Evolutionary conservation across 2,797 vertebrate genomes (phyloP).

Genomic region (Amblyopsis hoosieri): DNA sequence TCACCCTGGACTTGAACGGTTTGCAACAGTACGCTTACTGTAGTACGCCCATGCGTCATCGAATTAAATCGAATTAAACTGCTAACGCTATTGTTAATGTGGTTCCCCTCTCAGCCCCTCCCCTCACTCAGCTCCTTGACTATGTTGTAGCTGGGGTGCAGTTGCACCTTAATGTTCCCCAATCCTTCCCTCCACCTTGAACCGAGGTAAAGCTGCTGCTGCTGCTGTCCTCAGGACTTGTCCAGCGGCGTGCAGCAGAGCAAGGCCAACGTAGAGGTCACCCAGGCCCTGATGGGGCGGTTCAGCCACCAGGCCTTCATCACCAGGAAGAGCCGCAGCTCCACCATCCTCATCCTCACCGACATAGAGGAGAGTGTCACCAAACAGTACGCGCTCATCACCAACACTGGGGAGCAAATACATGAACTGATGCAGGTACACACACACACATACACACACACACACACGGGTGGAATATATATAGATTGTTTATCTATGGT

Average conservation of each 20-base stretch:
- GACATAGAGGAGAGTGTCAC: conserved; percentile 70
- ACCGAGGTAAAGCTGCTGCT: neutral
- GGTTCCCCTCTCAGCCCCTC: too few relatives aligned
- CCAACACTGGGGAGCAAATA: conserved; percentile 71
- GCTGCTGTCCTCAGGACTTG: conserved; percentile 48
- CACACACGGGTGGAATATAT: neutral
- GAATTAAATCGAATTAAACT: too few relatives aligned
- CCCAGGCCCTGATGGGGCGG: conserved; percentile 69
- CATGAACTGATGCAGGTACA: conserved; percentile 67
- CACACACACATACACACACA: neutral
- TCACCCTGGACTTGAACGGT: too few relatives aligned
- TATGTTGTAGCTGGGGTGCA: too few relatives aligned
- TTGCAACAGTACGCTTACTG: too few relatives aligned
- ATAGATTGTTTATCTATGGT: too few relatives aligned
- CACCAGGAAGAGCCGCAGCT: conserved; percentile 60
- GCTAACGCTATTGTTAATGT: too few relatives aligned
- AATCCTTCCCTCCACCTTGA: too few relatives aligned
- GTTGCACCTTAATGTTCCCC: too few relatives aligned
- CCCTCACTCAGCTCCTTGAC: too few relatives aligned
- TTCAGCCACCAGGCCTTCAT: conserved; percentile 70
- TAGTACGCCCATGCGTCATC: too few relatives aligned
- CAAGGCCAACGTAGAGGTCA: conserved; percentile 74
- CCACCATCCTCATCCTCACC: conserved; percentile 63
- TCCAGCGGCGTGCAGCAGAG: conserved; percentile 74
- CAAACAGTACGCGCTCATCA: conserved; percentile 64